Conservation (phyloP, 2,888 invertebrate species). For the Tipula vernalis region DNA sequence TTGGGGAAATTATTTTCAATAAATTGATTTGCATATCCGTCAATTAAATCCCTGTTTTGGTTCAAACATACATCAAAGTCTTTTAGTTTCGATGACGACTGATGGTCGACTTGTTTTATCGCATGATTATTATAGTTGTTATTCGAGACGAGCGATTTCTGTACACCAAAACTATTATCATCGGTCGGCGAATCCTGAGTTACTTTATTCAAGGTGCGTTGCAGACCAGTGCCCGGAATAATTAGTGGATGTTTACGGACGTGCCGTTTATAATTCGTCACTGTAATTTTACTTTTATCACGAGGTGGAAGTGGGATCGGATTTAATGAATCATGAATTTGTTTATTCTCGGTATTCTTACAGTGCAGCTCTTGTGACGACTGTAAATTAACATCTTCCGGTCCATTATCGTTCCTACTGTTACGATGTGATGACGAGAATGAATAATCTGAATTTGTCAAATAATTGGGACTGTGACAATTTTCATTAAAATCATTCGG, state of each 20-base stretch:
- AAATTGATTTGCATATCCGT: background rate
- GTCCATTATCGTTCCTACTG: constrained; percentile 11
- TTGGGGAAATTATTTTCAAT: constrained; percentile 6
- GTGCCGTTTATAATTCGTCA: constrained; percentile 52
- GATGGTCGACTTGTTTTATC: background rate
- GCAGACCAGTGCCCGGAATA: constrained; percentile 52
- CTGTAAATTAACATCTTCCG: constrained; percentile 10
- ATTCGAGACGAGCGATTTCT: background rate
- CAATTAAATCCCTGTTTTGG: background rate
- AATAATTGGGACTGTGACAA: constrained; percentile 26
- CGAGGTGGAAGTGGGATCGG: constrained; percentile 69
- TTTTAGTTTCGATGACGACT: constrained; percentile 7
- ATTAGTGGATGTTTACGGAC: constrained; percentile 72
- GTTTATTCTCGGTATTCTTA: constrained; percentile 10
- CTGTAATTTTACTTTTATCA: constrained; percentile 51
- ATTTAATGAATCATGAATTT: constrained; percentile 33
- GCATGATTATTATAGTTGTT: constrained; percentile 5
- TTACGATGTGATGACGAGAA: constrained; percentile 21
- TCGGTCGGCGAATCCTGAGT: constrained; percentile 35
- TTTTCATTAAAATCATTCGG: constrained; percentile 12
- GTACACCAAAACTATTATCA: constrained; percentile 15
- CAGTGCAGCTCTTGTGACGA: constrained; percentile 11
- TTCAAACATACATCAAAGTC: constrained; percentile 6
- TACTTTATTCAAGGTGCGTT: constrained; percentile 48
- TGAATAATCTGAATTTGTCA: constrained; percentile 29